Evolutionary conservation across 2,113 vertebrate species (phyloP).

Genomic region (Ceuthmochares aereus): DNA sequence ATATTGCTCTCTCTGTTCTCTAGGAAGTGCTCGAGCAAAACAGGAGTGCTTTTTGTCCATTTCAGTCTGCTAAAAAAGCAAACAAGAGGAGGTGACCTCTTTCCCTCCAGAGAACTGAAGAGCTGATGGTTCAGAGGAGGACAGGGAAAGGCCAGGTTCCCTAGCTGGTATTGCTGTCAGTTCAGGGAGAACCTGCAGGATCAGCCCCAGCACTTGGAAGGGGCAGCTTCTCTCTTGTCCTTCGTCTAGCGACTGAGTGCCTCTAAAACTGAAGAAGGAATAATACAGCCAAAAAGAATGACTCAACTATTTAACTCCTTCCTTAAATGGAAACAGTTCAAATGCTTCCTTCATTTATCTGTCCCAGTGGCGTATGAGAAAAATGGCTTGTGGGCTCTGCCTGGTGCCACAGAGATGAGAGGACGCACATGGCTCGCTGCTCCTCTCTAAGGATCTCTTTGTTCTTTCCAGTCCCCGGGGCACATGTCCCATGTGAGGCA

Average conservation of each 20-base stretch:
- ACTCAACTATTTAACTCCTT: slow-evolving; percentile 61
- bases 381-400: slow-evolving; percentile 76
- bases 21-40: slow-evolving; percentile 6
- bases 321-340: slow-evolving; percentile 56
- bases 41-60: background rate
- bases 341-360: slow-evolving; percentile 73
- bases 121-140: background rate
- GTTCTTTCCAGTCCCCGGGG: slow-evolving; percentile 73
- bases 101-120: background rate
- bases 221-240: background rate
- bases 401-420: slow-evolving; percentile 79
- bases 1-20: background rate
- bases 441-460: slow-evolving; percentile 79
- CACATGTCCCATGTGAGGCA: slow-evolving; percentile 72
- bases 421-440: slow-evolving; percentile 42
- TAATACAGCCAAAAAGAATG: slow-evolving; percentile 52
- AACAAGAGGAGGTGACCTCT: background rate
- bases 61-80: background rate
- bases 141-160: background rate
- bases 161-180: background rate
- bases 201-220: background rate
- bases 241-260: background rate
- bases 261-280: background rate
- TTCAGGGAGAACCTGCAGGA: background rate
- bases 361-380: slow-evolving; percentile 71